A percentile compares a stretch with the other conserved stretches of the same genome.
These are phyloP conservation scores for Hemitrygon akajei DNA, from an alignment of 2,797 vertebrate genomes.

Conservation along the genomic window DNA sequence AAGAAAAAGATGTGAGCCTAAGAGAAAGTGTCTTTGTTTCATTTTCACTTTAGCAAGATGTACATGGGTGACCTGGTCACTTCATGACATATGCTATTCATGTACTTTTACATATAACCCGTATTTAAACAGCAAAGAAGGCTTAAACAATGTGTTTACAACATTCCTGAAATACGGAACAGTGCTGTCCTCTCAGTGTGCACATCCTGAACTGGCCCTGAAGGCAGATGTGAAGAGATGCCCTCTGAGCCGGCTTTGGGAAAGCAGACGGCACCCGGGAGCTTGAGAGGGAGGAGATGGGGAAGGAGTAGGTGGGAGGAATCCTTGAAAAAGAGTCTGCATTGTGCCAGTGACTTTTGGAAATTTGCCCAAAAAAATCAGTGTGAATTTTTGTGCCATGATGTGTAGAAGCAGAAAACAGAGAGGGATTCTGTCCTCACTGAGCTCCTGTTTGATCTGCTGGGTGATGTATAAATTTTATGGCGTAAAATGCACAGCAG, in stretches of 20 bases:
- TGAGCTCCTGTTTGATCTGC: not conserved
- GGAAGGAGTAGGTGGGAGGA: not conserved
- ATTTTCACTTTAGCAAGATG: too few relatives aligned
- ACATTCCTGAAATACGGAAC: too few relatives aligned
- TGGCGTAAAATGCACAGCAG: not conserved
- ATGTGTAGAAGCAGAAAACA: slow-evolving; percentile 12
- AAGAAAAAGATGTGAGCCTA: too few relatives aligned
- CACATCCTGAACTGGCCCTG: not conserved
- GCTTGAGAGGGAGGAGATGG: not conserved
- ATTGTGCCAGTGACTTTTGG: not conserved
- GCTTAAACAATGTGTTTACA: too few relatives aligned
- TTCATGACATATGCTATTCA: too few relatives aligned
- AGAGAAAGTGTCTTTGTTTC: too few relatives aligned
- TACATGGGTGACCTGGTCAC: too few relatives aligned
- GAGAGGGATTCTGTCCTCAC: not conserved
- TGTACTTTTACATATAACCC: too few relatives aligned
- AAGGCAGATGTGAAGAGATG: not conserved
- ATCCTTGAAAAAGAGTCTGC: not conserved
- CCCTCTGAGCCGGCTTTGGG: not conserved
- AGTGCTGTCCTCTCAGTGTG: not conserved
- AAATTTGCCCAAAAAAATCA: slow-evolving; percentile 13
- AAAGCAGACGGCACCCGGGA: not conserved
- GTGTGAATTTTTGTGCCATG: slow-evolving; percentile 18
- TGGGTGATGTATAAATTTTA: slow-evolving; percentile 8
- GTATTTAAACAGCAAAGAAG: too few relatives aligned